Percentiles rank a stretch among this genome's conserved stretches.
Evolutionary conservation across 2,797 vertebrate species (phyloP).

Genomic region (Distichodus sexfasciatus): DNA sequence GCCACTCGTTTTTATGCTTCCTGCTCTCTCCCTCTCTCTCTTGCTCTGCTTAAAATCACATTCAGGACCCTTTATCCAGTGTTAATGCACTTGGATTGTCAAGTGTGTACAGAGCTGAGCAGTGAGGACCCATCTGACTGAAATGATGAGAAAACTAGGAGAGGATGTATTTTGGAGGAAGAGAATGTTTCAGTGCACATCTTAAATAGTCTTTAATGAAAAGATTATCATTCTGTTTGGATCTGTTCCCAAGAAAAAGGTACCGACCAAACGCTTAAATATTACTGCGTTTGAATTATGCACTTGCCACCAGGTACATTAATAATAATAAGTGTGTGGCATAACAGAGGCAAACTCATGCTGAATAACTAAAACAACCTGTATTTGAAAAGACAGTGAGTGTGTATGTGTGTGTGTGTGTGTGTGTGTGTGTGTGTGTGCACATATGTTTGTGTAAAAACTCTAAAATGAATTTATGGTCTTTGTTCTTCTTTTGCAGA

Average conservation of each 20-base stretch:
- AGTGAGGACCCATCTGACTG: too few species aligned
- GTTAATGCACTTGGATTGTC: neutral
- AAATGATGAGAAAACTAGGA: too few species aligned
- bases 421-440: too few species aligned
- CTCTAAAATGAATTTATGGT: slow-evolving; percentile 5
- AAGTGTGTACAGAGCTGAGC: neutral
- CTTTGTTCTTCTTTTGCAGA: slow-evolving; percentile 23
- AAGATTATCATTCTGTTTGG: neutral
- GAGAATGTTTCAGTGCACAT: too few species aligned
- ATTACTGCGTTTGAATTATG: neutral
- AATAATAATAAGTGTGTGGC: neutral
- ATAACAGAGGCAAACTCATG: neutral
- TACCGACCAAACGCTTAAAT: neutral
- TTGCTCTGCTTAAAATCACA: neutral
- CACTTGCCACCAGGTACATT: neutral
- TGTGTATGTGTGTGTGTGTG: too few species aligned
- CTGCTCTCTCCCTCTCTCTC: neutral
- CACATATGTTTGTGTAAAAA: too few species aligned
- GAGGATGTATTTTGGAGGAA: too few species aligned
- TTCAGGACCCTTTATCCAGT: neutral
- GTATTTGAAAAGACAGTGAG: neutral
- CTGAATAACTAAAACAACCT: neutral
- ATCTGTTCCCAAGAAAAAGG: neutral
- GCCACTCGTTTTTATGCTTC: neutral
- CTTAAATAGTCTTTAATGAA: too few species aligned